Conservation (phyloP, 2,797 vertebrate genomes). For the Peromyscus aztecus region DNA sequence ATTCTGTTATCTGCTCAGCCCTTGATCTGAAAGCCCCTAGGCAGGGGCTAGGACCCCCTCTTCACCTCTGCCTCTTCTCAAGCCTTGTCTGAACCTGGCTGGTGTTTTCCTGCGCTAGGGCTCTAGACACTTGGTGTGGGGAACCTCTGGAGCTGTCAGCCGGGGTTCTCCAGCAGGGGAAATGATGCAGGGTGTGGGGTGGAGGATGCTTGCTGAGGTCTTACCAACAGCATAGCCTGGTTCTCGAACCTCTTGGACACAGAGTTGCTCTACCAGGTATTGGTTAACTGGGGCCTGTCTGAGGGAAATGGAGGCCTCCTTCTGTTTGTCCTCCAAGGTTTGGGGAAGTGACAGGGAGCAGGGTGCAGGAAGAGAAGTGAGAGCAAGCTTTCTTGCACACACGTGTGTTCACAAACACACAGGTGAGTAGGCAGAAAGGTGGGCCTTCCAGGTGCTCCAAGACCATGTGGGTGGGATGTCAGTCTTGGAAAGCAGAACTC, state of each 20-base stretch:
- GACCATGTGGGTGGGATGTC: neutral
- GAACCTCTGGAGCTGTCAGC: neutral
- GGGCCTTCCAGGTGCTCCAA: neutral
- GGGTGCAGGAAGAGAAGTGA: neutral
- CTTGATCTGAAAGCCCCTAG: constrained; percentile 64
- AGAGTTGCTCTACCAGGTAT: constrained; percentile 70
- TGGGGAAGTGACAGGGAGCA: neutral
- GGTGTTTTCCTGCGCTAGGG: neutral
- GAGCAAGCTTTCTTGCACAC: neutral
- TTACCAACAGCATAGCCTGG: neutral
- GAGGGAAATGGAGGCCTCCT: neutral
- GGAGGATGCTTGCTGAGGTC: constrained; percentile 43
- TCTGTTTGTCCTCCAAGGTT: neutral
- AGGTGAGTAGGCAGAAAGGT: neutral
- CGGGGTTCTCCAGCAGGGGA: neutral
- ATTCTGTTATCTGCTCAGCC: neutral
- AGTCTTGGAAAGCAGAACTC: neutral
- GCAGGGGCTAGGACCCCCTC: neutral
- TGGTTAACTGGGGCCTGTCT: constrained; percentile 12
- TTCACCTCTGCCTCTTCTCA: neutral
- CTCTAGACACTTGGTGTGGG: neutral
- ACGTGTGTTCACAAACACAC: neutral
- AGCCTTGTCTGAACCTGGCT: constrained; percentile 30
- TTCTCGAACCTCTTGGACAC: constrained; percentile 69
- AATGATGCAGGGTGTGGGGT: neutral